Conservation (phyloP, 1,140 invertebrate genomes). For the Lepidurus couesii region DNA sequence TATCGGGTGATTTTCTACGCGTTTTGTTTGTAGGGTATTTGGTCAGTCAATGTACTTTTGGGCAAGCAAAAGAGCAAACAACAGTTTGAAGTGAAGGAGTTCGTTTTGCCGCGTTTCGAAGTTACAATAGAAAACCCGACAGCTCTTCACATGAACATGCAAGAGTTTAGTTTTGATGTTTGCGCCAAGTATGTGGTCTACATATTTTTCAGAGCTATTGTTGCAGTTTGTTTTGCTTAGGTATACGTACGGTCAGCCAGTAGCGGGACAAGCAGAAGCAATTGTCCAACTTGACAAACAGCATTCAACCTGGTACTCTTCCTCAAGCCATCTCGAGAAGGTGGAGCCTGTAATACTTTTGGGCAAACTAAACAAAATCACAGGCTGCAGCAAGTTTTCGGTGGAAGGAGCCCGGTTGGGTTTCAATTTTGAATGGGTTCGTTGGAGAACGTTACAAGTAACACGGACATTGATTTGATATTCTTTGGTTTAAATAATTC, state of each 20-base stretch:
- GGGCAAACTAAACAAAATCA: neutral
- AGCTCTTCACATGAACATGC: slow-evolving; percentile 52
- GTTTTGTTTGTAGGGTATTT: neutral
- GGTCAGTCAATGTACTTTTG: slow-evolving; percentile 42
- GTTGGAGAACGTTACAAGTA: neutral
- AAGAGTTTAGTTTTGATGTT: slow-evolving; percentile 51
- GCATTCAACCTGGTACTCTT: slow-evolving; percentile 27
- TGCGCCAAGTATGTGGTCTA: slow-evolving; percentile 53
- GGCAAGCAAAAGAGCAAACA: slow-evolving; percentile 38
- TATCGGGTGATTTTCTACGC: neutral
- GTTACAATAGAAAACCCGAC: slow-evolving; percentile 55
- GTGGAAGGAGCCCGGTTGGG: slow-evolving; percentile 45
- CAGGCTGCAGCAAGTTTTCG: slow-evolving; percentile 49
- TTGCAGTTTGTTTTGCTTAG: slow-evolving; percentile 43
- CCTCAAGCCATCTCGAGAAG: slow-evolving; percentile 39
- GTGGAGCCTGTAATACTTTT: slow-evolving; percentile 39
- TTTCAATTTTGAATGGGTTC: slow-evolving; percentile 41
- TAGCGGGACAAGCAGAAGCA: slow-evolving; percentile 52
- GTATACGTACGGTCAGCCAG: slow-evolving; percentile 67
- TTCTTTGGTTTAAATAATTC: neutral
- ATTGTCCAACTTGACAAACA: slow-evolving; percentile 39
- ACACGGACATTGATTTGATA: neutral
- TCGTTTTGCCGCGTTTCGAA: slow-evolving; percentile 61
- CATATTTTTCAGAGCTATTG: neutral
- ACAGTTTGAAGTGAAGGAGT: slow-evolving; percentile 55